These are phyloP conservation scores for Rhynchotus rufescens DNA, from an alignment of 2,797 vertebrate species.

Conservation along the genomic window DNA sequence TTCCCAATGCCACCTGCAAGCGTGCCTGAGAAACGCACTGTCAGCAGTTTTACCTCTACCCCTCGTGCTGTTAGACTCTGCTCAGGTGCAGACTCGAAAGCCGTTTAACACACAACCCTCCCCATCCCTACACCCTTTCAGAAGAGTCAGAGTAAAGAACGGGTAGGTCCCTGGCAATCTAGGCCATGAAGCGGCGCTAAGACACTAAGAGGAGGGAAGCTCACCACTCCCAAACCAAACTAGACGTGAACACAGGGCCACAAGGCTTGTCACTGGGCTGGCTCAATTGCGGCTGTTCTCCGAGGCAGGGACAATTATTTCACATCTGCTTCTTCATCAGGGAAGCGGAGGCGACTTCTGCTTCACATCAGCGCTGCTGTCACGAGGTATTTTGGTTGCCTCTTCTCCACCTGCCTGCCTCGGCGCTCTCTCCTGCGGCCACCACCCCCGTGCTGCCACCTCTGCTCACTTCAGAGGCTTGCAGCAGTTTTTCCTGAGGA, in stretches of 20 bases:
- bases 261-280: neutral
- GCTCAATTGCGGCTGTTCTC: neutral
- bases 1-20: neutral
- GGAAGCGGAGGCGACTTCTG: neutral
- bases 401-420: neutral
- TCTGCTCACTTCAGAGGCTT: neutral
- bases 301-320: neutral
- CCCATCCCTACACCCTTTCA: neutral
- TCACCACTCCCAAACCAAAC: neutral
- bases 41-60: neutral
- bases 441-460: neutral
- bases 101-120: neutral
- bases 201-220: neutral
- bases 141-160: neutral
- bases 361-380: neutral
- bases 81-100: neutral
- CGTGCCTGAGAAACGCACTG: neutral
- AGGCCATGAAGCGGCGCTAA: neutral
- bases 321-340: neutral
- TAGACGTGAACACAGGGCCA: neutral
- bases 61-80: neutral
- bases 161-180: neutral
- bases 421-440: neutral
- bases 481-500: neutral
- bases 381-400: neutral